Evolutionary conservation across 2,797 vertebrate genomes (phyloP).

Genomic region (Cirrhinus molitorella): DNA sequence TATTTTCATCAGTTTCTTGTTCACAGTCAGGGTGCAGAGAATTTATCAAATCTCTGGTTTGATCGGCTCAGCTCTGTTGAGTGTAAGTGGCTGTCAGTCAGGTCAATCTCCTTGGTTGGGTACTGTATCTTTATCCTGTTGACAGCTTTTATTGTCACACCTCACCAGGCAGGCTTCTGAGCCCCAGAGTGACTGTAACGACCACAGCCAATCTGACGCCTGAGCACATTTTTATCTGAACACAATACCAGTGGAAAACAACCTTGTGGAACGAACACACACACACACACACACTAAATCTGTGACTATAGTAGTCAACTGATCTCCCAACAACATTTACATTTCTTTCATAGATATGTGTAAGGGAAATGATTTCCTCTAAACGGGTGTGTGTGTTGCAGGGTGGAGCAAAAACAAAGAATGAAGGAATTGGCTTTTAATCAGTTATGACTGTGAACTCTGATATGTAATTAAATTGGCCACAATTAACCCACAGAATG

Average conservation of each 20-base stretch:
- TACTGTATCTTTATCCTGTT: slow-evolving; percentile 43
- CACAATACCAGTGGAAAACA: slow-evolving; percentile 20
- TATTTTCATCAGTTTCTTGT: not conserved
- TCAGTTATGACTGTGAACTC: too few relatives aligned
- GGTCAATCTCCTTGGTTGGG: not conserved
- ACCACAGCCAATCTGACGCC: slow-evolving; percentile 30
- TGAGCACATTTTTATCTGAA: slow-evolving; percentile 40
- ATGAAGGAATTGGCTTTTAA: too few relatives aligned
- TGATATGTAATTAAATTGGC: not conserved
- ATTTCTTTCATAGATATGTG: too few relatives aligned
- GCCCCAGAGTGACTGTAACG: not conserved
- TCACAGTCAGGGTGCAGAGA: not conserved
- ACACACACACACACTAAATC: not conserved
- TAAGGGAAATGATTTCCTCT: not conserved
- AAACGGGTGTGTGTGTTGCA: not conserved
- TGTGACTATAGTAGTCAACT: not conserved
- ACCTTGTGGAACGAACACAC: not conserved
- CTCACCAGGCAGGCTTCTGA: slow-evolving; percentile 14
- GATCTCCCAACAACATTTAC: not conserved
- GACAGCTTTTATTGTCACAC: slow-evolving; percentile 41
- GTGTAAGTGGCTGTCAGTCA: slow-evolving; percentile 29
- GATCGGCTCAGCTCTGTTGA: slow-evolving; percentile 29
- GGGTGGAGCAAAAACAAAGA: too few relatives aligned
- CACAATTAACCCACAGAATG: not conserved
- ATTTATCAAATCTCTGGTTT: slow-evolving; percentile 11